These are phyloP conservation scores for Enteromius mattozi DNA, from an alignment of 2,797 vertebrate genomes.

Conservation along the genomic window DNA sequence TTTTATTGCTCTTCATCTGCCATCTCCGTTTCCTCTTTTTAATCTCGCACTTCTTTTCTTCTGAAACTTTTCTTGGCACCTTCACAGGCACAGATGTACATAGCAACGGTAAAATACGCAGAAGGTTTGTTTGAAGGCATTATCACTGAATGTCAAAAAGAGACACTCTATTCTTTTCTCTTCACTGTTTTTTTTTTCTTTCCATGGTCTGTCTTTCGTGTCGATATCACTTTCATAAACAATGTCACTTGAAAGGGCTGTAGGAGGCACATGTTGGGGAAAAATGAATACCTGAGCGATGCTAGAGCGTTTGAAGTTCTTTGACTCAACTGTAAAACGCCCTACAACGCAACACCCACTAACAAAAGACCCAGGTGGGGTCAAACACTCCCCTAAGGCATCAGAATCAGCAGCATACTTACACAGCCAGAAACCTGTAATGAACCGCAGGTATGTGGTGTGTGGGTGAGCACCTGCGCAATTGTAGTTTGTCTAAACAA, in stretches of 20 bases:
- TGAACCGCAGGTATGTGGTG: slow-evolving; percentile 56
- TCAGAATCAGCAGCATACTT: slow-evolving; percentile 38
- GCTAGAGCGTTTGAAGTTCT: slow-evolving; percentile 52
- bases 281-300: slow-evolving; percentile 53
- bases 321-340: slow-evolving; percentile 49
- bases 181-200: slow-evolving; percentile 35
- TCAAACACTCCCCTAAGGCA: slow-evolving; percentile 54
- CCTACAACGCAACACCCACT: slow-evolving; percentile 52
- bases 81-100: slow-evolving; percentile 32
- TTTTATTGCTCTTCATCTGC: slow-evolving; percentile 12
- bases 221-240: slow-evolving; percentile 56
- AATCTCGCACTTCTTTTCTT: slow-evolving; percentile 20
- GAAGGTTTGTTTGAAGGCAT: slow-evolving; percentile 58
- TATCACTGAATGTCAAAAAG: slow-evolving; percentile 55
- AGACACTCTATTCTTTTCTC: slow-evolving; percentile 35
- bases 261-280: slow-evolving; percentile 44
- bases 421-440: slow-evolving; percentile 50
- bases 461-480: slow-evolving; percentile 59
- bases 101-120: slow-evolving; percentile 31
- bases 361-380: slow-evolving; percentile 60
- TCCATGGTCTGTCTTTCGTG: slow-evolving; percentile 44
- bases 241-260: slow-evolving; percentile 60
- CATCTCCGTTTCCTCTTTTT: slow-evolving; percentile 35
- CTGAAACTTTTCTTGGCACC: slow-evolving; percentile 23
- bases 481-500: slow-evolving; percentile 58